A percentile compares a stretch with the other conserved stretches of the same genome.
phyloP scores from a whole-genome alignment of 1,140 invertebrate genomes.

The Bombus difficillimus region DNA sequence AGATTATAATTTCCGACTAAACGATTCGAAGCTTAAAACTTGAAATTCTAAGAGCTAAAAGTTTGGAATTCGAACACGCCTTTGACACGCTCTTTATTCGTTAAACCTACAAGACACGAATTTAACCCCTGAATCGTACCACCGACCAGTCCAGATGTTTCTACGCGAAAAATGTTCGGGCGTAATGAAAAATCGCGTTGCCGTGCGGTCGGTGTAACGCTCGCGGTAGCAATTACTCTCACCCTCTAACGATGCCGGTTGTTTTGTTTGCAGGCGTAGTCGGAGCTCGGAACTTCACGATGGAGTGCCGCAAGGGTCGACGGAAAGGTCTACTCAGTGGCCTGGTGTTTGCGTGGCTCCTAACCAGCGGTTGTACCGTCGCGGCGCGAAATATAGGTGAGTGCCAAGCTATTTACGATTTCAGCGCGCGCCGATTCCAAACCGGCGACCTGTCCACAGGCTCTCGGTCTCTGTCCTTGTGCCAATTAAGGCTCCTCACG shows the following conservation, averaged over 20 bases:
- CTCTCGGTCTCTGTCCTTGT: conserved; percentile 32
- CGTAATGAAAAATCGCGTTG: neutral
- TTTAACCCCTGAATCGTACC: neutral
- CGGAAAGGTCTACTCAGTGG: conserved; percentile 79
- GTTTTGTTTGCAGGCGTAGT: conserved; percentile 78
- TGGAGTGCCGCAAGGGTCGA: conserved; percentile 81
- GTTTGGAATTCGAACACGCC: neutral
- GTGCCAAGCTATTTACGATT: conserved; percentile 68
- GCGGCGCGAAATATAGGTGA: conserved; percentile 79
- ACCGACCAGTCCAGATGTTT: neutral
- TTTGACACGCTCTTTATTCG: neutral
- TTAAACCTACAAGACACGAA: neutral
- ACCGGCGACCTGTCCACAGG: conserved; percentile 22
- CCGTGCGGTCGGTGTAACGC: neutral
- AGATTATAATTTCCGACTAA: too few species aligned
- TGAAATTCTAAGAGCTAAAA: neutral
- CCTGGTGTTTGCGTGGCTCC: conserved; percentile 79
- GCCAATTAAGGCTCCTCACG: conserved; percentile 60
- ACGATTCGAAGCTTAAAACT: neutral
- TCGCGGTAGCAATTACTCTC: conserved; percentile 47
- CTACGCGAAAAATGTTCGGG: neutral
- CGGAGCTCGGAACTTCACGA: conserved; percentile 79
- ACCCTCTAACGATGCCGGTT: conserved; percentile 40
- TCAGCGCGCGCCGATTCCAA: conserved; percentile 45
- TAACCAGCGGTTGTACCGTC: conserved; percentile 78